Evolutionary conservation across 2,797 vertebrate genomes (phyloP), one percentile per base, ranked within the genome.

Genomic region (Chloroceryle inda): DNA sequence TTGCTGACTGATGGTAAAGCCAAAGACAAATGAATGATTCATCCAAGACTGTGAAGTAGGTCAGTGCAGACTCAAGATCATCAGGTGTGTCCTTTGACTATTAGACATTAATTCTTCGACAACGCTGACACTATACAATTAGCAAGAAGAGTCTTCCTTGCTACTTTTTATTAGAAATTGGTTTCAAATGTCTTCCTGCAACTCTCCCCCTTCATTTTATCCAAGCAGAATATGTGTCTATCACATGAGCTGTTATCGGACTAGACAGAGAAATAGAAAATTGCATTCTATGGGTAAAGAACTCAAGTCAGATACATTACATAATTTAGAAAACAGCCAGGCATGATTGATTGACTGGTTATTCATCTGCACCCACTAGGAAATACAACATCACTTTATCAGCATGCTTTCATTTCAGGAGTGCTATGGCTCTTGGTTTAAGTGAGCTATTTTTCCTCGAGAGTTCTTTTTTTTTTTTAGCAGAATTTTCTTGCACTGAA

Each of bases 261-360:
- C 66, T 59, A 91, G 91, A 77, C 68, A 89, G 47, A 92, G 52
- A 95, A 93, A 83, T 2, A 85, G 72, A 88, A 89, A 91, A 94
- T 73, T 66, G 21, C 50, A 64, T 83, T 94, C 61, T 85, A 19
- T 77, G 66, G 68, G 53, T 81, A 92, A 83, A 92, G 22, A 69
- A 68, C 42, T 93, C 72, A 44, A 92, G 75, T 62, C 49, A 89
- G 78, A 88, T 44, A 81, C 31, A 40, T 90, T 55, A 72, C 73
- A 95, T 52, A 93, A 92, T 72, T 89, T 78, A 92, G 85, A 85
- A 94, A 95, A 91, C 55, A 82, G 47, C 45, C 40, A 79, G 74
- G 62, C 62, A 78, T 88, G 89, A 96, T 59, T 92, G 91, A 92
- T 74, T 96, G 91, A 91, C 81, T 94, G 68, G 85, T 88, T 94